Percentiles rank a stretch among this genome's conserved stretches.
Conservation (phyloP, 2,888 invertebrate species). For the Rhyacophila evoluta region DNA sequence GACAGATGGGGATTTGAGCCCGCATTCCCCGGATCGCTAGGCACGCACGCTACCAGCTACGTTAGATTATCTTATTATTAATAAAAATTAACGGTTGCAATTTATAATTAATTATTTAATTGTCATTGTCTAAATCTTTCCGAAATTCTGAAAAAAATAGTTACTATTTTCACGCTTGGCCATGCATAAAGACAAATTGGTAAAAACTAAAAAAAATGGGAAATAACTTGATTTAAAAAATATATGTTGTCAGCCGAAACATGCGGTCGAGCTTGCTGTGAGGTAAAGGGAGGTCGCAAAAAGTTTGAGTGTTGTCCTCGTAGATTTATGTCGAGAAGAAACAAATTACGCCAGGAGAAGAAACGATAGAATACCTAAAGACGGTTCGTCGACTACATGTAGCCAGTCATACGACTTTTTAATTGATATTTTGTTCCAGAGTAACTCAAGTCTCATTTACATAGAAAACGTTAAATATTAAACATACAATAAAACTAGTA, state of each 20-base stretch:
- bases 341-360: not conserved
- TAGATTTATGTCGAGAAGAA: not conserved
- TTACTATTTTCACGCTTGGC: not conserved
- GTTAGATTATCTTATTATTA: too few species aligned
- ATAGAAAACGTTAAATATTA: too few species aligned
- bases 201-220: not conserved
- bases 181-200: not conserved
- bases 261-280: not conserved
- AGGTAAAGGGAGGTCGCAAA: not conserved
- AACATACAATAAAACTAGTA: too few species aligned
- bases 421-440: too few species aligned
- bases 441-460: too few species aligned
- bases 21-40: too few species aligned
- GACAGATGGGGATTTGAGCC: too few species aligned
- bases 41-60: too few species aligned
- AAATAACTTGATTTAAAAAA: not conserved
- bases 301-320: not conserved
- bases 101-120: too few species aligned
- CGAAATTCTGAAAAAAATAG: not conserved
- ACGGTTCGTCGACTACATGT: not conserved
- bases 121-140: too few species aligned
- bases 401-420: not conserved
- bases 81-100: too few species aligned
- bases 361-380: not conserved
- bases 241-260: slow-evolving; percentile 3